These are phyloP conservation scores for Dyspetes luteomarginatus DNA, from an alignment of 2,888 invertebrate genomes.

Conservation along the genomic window DNA sequence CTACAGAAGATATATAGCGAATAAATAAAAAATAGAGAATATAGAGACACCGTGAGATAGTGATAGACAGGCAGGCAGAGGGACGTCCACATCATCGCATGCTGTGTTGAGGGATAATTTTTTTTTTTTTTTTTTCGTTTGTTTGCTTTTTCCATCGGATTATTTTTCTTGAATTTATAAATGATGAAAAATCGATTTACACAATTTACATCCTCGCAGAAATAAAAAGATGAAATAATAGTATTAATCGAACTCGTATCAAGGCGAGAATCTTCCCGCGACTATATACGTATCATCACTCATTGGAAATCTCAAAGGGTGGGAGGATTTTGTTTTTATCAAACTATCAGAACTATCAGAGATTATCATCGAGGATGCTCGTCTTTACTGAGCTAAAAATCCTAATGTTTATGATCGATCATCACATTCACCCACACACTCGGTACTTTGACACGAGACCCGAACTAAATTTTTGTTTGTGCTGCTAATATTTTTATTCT, in stretches of 20 bases:
- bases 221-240: constrained; percentile 2
- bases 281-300: constrained; percentile 10
- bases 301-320: constrained; percentile 38
- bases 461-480: constrained; percentile 23
- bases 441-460: constrained; percentile 16
- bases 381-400: constrained; percentile 29
- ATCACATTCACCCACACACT: not conserved
- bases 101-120: constrained; percentile 57
- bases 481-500: constrained; percentile 14
- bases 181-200: constrained; percentile 9
- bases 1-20: constrained; percentile 38
- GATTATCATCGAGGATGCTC: constrained; percentile 11
- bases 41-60: constrained; percentile 62
- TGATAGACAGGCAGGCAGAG: constrained; percentile 60
- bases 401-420: constrained; percentile 33
- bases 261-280: constrained; percentile 13
- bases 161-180: not conserved
- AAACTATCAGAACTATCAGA: constrained; percentile 8
- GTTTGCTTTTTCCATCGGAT: not conserved
- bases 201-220: constrained; percentile 34
- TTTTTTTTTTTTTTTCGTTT: constrained; percentile 3
- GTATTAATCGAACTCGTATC: constrained; percentile 14
- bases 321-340: not conserved
- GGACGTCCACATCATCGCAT: constrained; percentile 69
- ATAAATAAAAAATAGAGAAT: constrained; percentile 48